Base-by-base conservation (phyloP, 2,113 vertebrate species). In the Elephantulus edwardii region DNA sequence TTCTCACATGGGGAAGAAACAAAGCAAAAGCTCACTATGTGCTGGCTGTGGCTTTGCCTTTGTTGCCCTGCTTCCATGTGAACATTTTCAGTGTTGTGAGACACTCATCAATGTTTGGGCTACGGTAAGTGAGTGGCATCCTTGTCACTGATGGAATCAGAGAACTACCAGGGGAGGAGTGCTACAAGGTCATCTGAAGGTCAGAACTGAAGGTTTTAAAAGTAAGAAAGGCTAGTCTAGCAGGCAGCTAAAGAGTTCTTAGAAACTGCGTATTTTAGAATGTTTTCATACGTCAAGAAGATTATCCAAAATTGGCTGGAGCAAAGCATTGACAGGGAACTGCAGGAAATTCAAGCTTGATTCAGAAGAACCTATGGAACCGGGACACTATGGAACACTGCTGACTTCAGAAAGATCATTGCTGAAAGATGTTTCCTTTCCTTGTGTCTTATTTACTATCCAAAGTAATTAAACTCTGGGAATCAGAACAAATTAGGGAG, bases 251-350 rank as follows among this genome's bases (percentile, higher is more conserved):
- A 26, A 6, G 62, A 89, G 89, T 50, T 84, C 87, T 81, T 85
- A 91, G 74, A 92, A 88, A 79, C 70, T 44, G 84, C 88, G 42
- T 62, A 58, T 86, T 58, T 88, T 52, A 62, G n/a, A 91, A 84
- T 46, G 52, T 83, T 92, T 91, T 82, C 78, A 50, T 42, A 46
- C 19, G 48, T 90, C n/a, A n/a, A n/a, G n/a, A n/a, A n/a, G n/a
- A n/a, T n/a, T n/a, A n/a, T n/a, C n/a, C n/a, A n/a, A n/a, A n/a
- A n/a, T n/a, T n/a, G n/a, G n/a, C n/a, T n/a, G n/a, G n/a, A n/a
- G n/a, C n/a, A n/a, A n/a, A n/a, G n/a, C n/a, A n/a, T n/a, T n/a
- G n/a, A n/a, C n/a, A n/a, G n/a, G n/a, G n/a, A n/a, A n/a, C n/a
- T n/a, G n/a, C n/a, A n/a, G n/a, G n/a, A n/a, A n/a, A n/a, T n/a